Evolutionary conservation across 1,140 invertebrate genomes (phyloP).

Genomic region (Mamestra configurata): DNA sequence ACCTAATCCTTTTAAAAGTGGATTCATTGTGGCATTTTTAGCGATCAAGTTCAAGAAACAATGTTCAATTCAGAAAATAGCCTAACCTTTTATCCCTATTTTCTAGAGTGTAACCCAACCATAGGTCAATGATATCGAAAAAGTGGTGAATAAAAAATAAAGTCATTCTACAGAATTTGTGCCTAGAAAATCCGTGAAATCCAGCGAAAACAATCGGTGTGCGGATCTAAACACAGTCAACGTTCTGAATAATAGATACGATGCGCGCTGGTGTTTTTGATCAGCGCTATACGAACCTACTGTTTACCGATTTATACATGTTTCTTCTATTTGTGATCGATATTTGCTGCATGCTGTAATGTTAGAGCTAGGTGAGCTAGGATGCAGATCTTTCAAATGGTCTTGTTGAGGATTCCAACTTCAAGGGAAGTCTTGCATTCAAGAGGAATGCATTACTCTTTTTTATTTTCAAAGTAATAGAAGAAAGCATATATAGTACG

Average conservation of each 20-base stretch:
- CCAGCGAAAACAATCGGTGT: conserved; percentile 13
- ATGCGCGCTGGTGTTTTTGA: conserved; percentile 22
- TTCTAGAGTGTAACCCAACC: neutral
- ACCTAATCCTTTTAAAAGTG: too few relatives aligned
- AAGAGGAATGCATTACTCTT: too few relatives aligned
- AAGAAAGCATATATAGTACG: too few relatives aligned
- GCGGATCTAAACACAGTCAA: conserved; percentile 34
- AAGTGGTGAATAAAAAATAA: conserved; percentile 14
- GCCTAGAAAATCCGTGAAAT: conserved; percentile 10
- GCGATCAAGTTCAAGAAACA: too few relatives aligned
- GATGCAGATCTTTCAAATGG: too few relatives aligned
- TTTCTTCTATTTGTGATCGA: conserved; percentile 9
- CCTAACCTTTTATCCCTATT: neutral
- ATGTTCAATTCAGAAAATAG: too few relatives aligned
- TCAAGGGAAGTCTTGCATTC: too few relatives aligned
- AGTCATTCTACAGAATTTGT: conserved; percentile 12
- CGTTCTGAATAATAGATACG: conserved; percentile 31
- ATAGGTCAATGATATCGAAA: neutral
- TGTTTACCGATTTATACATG: neutral
- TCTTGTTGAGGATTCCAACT: too few relatives aligned
- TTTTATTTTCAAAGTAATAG: too few relatives aligned
- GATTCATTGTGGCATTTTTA: too few relatives aligned
- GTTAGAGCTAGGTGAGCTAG: too few relatives aligned
- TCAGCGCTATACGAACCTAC: neutral
- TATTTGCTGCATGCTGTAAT: neutral